A percentile compares a stretch with the other conserved stretches of the same genome.
These are phyloP conservation scores for Calephelis virginiensis DNA, from an alignment of 1,140 invertebrate genomes.

Conservation along the genomic window DNA sequence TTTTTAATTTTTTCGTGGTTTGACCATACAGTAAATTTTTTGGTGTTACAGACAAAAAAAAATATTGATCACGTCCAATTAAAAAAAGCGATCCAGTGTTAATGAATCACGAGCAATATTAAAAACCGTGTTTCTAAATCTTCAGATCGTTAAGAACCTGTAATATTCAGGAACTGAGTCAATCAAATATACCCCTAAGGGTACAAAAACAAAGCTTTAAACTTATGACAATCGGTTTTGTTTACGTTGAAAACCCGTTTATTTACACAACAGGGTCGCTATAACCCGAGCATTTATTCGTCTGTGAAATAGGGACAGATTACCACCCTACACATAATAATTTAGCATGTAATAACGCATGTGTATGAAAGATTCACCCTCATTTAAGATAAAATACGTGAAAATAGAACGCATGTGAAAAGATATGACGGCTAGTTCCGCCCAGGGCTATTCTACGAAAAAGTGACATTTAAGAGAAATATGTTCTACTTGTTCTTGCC, in stretches of 20 bases:
- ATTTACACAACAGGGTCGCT: not conserved
- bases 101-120: too few relatives aligned
- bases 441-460: not conserved
- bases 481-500: too few relatives aligned
- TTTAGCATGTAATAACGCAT: conserved; percentile 1
- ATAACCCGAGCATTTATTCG: conserved; percentile 8
- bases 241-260: not conserved
- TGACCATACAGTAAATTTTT: too few relatives aligned
- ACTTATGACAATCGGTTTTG: not conserved
- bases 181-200: not conserved
- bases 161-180: not conserved
- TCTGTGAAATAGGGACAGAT: conserved; percentile 8
- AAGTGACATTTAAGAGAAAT: too few relatives aligned
- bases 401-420: not conserved
- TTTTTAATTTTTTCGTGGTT: too few relatives aligned
- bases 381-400: conserved; percentile 3
- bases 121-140: too few relatives aligned
- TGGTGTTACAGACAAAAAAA: too few relatives aligned
- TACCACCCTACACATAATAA: conserved; percentile 12
- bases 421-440: not conserved
- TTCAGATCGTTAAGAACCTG: too few relatives aligned
- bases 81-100: too few relatives aligned
- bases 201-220: conserved; percentile 7
- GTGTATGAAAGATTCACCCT: conserved; percentile 5
- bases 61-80: too few relatives aligned